Conservation (phyloP, 2,113 vertebrate genomes). For the Cercopithecus mona region DNA sequence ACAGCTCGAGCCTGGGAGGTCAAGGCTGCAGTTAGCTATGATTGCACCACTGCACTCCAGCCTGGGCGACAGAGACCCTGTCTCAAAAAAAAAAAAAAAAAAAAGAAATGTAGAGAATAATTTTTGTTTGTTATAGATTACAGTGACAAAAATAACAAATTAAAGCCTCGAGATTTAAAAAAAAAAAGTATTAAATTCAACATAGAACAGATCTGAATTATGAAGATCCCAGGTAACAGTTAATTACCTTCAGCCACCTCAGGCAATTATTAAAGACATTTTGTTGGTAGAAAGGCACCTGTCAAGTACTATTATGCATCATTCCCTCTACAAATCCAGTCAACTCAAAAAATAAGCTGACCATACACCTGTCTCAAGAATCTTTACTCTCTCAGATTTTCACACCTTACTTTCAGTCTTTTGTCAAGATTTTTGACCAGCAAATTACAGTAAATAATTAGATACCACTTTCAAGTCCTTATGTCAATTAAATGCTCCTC, state of each 20-base stretch:
- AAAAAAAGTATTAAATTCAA: not conserved
- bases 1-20: not conserved
- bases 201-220: not conserved
- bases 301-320: not conserved
- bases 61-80: not conserved
- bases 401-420: not conserved
- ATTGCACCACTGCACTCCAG: not conserved
- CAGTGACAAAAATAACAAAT: not conserved
- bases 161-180: not conserved
- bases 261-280: not conserved
- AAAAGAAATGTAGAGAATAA: not conserved
- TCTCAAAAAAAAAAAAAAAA: not conserved
- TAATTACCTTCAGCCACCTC: not conserved
- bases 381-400: not conserved
- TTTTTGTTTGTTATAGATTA: not conserved
- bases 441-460: not conserved
- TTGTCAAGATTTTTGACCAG: not conserved
- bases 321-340: not conserved
- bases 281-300: not conserved
- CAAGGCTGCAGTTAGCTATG: not conserved
- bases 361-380: not conserved
- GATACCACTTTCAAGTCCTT: not conserved
- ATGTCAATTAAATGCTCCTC: slow-evolving; percentile 13
- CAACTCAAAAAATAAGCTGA: not conserved
- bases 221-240: not conserved